Evolutionary conservation across 2,113 vertebrate species (phyloP), one percentile per base, ranked within the genome.

Genomic region (Trematocara unimaculatum): DNA sequence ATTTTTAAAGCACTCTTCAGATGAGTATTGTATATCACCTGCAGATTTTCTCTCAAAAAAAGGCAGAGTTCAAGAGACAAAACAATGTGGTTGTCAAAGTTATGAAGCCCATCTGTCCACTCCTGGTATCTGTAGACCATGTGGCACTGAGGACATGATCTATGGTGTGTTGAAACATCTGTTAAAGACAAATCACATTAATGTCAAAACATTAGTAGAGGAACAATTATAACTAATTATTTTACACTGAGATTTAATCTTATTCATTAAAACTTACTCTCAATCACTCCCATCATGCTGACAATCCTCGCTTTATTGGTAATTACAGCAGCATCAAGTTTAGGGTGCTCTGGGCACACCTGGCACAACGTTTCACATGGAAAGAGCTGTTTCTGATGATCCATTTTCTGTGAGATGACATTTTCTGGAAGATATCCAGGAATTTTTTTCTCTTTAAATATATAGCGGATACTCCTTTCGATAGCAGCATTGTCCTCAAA

Each of bases 401-500:
- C 47, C 6, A 49, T 49, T 49, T 47, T 49, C 15, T 49, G 45
- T 49, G 45, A 49, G 4, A 40, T 40, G 4, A 5, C 2, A 10
- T 38, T 4, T 38, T 38, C 4, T 10, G 38, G 8, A 38, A 38
- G 9, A 40, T 0, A 47, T 47, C 0, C 7, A 17, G 45, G 15
- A 15, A 8, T 4, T 0, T 49, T 49, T 49, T 49, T 49, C 47
- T 49, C 47, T 0, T 49, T 49, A 49, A 49, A 17, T 0, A 49
- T 49, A 17, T 17, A 49, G 15, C 7, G 0, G 0, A 49, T 7
- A 49, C 45, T 49, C 15, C 45, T 0, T 49, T 49, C 7, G 2
- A 49, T 0, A 0, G 45, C 1, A 49, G 15, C 4, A 8, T 49
- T 49, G 0, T 17, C 45, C 15, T 49, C 45, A 49, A 7, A 49